phyloP scores from a whole-genome alignment of 2,888 invertebrate species.

The Entomobrya proxima region DNA sequence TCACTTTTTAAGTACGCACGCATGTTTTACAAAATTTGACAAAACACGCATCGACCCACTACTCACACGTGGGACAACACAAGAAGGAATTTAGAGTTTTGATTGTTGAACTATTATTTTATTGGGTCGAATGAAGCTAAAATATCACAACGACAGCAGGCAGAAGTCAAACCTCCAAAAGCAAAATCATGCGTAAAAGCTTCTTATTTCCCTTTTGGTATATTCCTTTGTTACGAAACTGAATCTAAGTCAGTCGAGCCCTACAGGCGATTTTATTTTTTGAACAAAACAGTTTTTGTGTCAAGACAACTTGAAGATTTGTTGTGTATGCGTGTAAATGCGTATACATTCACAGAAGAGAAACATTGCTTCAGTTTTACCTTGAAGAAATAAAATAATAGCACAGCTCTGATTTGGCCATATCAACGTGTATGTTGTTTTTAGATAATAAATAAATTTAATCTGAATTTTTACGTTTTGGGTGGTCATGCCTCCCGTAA shows the following conservation, averaged over 20 bases:
- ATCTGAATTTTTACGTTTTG: constrained; percentile 16
- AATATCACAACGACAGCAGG: not conserved
- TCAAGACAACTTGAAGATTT: not conserved
- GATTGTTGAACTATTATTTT: no score
- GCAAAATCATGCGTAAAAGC: not conserved
- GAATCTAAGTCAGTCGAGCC: not conserved
- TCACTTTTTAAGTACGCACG: constrained; percentile 47
- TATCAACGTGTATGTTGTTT: not conserved
- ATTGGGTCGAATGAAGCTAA: not conserved
- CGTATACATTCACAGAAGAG: not conserved
- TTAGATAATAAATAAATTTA: not conserved
- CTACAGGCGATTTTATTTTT: not conserved
- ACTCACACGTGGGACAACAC: no score
- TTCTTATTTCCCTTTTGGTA: not conserved
- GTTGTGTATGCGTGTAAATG: not conserved
- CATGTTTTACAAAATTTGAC: constrained; percentile 7
- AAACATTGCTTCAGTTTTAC: not conserved
- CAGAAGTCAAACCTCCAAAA: no score
- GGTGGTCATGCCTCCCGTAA: constrained; percentile 20
- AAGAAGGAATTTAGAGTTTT: no score
- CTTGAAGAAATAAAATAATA: constrained; percentile 9
- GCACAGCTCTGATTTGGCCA: not conserved
- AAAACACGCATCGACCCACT: constrained; percentile 14
- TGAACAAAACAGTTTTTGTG: not conserved
- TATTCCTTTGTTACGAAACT: not conserved